phyloP scores from a whole-genome alignment of 2,113 vertebrate genomes.

The Neomonachus schauinslandi region DNA sequence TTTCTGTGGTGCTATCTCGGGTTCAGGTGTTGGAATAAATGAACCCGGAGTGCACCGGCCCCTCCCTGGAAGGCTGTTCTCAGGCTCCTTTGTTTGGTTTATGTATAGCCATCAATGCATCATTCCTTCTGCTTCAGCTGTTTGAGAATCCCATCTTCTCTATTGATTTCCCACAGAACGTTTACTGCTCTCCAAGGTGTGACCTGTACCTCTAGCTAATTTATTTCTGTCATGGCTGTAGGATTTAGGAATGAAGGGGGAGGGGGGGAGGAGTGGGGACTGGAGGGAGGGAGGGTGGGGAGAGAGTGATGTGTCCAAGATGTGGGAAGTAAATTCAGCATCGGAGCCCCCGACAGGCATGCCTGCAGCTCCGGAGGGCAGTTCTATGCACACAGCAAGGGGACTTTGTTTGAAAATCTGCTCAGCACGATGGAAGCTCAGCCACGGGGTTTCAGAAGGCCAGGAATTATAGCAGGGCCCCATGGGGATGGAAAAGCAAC shows the following conservation, averaged over 20 bases:
- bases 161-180: conserved; percentile 85
- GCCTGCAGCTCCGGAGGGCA: conserved; percentile 64
- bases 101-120: conserved; percentile 77
- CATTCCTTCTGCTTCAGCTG: conserved; percentile 85
- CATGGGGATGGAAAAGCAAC: conserved; percentile 42
- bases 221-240: conserved; percentile 88
- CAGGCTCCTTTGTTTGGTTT: conserved; percentile 84
- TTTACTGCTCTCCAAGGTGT: conserved; percentile 87
- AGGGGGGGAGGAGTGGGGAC: background rate
- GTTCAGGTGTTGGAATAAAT: conserved; percentile 80
- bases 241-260: conserved; percentile 78
- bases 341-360: conserved; percentile 59
- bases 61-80: conserved; percentile 70
- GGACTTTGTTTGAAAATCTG: conserved; percentile 69
- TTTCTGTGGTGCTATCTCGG: background rate
- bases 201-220: conserved; percentile 87
- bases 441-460: conserved; percentile 54
- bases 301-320: conserved; percentile 73
- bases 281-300: conserved; percentile 27
- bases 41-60: conserved; percentile 61
- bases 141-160: conserved; percentile 82
- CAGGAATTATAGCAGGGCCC: conserved; percentile 49
- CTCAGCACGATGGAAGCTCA: conserved; percentile 60
- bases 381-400: background rate
- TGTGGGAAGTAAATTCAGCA: conserved; percentile 81